These are phyloP conservation scores for Tipula helvola DNA, from an alignment of 2,888 invertebrate genomes.

Conservation along the genomic window DNA sequence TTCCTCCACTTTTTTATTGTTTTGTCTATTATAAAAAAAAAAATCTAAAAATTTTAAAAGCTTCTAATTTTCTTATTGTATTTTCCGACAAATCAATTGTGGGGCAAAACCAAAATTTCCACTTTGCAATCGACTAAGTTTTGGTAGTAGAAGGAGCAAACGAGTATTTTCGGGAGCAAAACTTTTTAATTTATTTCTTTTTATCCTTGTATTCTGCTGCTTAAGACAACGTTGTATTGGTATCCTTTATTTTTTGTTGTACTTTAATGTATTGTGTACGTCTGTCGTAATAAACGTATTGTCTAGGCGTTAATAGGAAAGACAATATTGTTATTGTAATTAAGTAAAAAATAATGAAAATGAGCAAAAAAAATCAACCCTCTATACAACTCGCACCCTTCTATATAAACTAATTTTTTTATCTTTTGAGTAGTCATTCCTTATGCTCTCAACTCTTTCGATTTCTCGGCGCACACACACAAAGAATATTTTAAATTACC, in stretches of 20 bases:
- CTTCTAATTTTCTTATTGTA: background rate
- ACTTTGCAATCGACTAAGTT: background rate
- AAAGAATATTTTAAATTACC: background rate
- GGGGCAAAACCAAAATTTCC: background rate
- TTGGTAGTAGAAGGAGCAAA: background rate
- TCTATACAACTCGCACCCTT: background rate
- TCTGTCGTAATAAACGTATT: background rate
- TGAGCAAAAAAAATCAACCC: background rate
- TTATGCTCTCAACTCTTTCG: background rate
- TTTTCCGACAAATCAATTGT: background rate
- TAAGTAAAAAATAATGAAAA: background rate
- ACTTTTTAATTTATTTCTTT: background rate
- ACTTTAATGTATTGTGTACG: background rate
- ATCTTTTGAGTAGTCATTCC: background rate
- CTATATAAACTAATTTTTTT: background rate
- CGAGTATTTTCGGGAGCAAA: background rate
- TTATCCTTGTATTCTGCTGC: background rate
- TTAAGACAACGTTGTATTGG: background rate
- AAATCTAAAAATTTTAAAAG: background rate
- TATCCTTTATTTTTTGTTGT: background rate
- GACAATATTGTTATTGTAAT: conserved; percentile 7
- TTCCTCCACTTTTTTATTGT: background rate
- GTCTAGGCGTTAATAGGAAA: background rate
- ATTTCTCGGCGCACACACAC: background rate
- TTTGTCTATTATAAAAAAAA: background rate